Evolutionary conservation across 2,113 vertebrate genomes (phyloP).

Genomic region (Caracal caracal): DNA sequence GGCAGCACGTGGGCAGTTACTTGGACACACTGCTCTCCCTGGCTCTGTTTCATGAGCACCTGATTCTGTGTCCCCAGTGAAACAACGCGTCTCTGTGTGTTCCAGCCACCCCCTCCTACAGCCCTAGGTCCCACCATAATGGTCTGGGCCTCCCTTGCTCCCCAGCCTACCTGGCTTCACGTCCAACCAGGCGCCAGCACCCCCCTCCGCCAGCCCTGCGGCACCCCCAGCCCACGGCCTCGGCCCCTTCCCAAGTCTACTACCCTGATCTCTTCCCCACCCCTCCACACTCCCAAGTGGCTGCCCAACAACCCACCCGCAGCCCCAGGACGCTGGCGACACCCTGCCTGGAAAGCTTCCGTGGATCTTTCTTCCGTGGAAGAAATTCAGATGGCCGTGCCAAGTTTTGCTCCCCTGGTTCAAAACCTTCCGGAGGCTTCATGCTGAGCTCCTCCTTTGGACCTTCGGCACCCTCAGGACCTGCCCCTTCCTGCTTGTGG

Average conservation of each 20-base stretch:
- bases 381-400: not conserved
- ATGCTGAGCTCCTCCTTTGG: rapidly evolving
- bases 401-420: not conserved
- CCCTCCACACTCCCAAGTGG: too few species aligned
- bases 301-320: not conserved
- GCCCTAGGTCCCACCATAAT: not conserved
- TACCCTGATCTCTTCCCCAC: rapidly evolving
- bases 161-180: not conserved
- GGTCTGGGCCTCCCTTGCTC: not conserved
- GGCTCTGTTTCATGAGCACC: not conserved
- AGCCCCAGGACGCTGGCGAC: not conserved
- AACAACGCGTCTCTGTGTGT: rapidly evolving
- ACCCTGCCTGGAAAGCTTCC: rapidly evolving
- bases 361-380: not conserved
- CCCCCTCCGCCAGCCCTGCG: not conserved
- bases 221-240: not conserved
- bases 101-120: not conserved
- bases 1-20: rapidly evolving
- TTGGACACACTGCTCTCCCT: rapidly evolving
- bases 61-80: not conserved
- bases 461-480: not conserved
- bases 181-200: not conserved
- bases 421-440: not conserved
- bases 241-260: rapidly evolving
- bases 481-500: not conserved